Base-by-base conservation (phyloP, 1,140 invertebrate species). In the Neuroterus valhalla region DNA sequence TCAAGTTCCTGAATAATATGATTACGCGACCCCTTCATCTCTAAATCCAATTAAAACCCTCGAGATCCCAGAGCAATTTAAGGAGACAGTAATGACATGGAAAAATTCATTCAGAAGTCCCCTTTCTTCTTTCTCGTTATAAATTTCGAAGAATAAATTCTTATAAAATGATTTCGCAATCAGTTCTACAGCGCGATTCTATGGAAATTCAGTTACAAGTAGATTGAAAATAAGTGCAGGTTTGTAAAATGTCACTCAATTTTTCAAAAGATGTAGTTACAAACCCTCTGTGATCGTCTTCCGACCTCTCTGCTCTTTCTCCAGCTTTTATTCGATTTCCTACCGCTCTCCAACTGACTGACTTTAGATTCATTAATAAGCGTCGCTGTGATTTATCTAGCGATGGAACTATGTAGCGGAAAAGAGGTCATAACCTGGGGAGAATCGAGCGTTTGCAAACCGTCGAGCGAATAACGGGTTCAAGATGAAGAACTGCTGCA, bases 341-440 rank as follows among this genome's bases (percentile, higher is more conserved):
- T 62, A 15, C 26, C 14, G 21, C 26, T 15, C 55, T 62, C 55
- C 55, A 15, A 62, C 55, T 62, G 55, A 62, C 55, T 62, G 55
- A 62, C 55, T 62, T 26, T 12, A 62, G 55, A 62, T 62, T 62
- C 55, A 62, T 62, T 62, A 62, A 62, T 62, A 62, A 62, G 55
- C 55, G 55, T 62, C 55, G 26, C 55, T 23, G 55, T 62, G 55
- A 62, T 62, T 62, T 62, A 62, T 62, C 55, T 62, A 62, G 55
- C 55, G 31, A 62, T 62, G 55, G 55, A 14, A 14, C 55, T 62
- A 62, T 62, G 55, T 62, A 62, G 26, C 23, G 26, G 55, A 62
- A 62, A 62, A 62, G 26, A 23, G 23, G 55, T 62, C 55, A 62
- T 38, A 62, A 62, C 52, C 52, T 55, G 52, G 23, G 52, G 21